Evolutionary conservation across 2,888 invertebrate genomes (phyloP).

Genomic region (Athalia circularis): DNA sequence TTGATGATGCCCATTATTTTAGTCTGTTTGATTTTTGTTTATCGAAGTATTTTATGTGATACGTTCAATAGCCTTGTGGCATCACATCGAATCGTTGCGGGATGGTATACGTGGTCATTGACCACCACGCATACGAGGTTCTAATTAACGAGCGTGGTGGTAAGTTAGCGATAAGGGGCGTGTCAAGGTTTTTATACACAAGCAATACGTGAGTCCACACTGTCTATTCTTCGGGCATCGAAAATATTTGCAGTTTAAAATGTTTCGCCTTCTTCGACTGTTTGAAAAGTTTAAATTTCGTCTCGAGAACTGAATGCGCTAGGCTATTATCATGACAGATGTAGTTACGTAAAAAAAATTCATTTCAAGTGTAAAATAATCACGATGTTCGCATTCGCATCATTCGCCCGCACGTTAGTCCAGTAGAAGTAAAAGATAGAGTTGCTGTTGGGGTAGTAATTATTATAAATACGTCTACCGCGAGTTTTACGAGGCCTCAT

Average conservation of each 20-base stretch:
- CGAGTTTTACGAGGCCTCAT: slow-evolving; percentile 27
- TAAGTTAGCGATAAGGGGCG: neutral
- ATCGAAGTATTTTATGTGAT: too few species aligned
- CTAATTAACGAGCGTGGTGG: neutral
- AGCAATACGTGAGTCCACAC: neutral
- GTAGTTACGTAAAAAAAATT: neutral
- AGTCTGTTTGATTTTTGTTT: slow-evolving; percentile 1
- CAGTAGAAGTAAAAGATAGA: slow-evolving; percentile 2
- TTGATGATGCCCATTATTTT: slow-evolving; percentile 28
- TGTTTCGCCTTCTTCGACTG: too few species aligned
- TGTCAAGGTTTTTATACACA: neutral
- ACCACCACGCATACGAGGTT: neutral
- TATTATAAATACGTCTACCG: slow-evolving; percentile 28
- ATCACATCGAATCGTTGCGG: too few species aligned
- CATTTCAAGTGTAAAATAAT: neutral
- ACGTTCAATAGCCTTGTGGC: too few species aligned
- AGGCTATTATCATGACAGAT: neutral
- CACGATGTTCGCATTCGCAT: neutral
- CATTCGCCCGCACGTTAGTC: neutral
- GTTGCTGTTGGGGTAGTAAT: neutral
- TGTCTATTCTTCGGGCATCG: neutral
- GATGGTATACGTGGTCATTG: neutral
- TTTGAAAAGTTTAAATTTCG: too few species aligned
- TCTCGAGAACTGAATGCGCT: neutral
- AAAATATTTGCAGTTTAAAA: too few species aligned